Percentiles rank a stretch among this genome's conserved stretches.
Conservation (phyloP, 2,113 vertebrate species). For the Crotalus viridis region DNA sequence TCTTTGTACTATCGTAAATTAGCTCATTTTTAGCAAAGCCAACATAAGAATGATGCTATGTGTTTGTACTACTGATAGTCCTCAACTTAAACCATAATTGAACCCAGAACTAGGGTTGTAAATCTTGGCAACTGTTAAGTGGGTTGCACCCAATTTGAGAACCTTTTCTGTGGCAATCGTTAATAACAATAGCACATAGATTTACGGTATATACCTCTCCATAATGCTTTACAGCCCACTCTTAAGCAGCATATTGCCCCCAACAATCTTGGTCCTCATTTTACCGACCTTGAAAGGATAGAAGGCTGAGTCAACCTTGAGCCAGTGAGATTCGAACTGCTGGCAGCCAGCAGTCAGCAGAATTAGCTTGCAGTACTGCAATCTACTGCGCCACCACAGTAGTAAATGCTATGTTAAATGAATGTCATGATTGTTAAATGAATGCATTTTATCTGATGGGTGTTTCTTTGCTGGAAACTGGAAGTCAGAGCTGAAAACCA, state of each 20-base stretch:
- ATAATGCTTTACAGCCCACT: too few species aligned
- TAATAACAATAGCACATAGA: too few species aligned
- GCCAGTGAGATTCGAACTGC: too few species aligned
- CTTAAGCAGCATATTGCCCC: too few species aligned
- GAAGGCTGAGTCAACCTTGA: too few species aligned
- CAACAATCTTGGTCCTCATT: too few species aligned
- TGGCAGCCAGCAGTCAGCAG: too few species aligned
- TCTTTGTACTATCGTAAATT: not conserved
- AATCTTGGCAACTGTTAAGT: not conserved
- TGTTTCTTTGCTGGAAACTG: not conserved
- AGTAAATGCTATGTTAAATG: not conserved
- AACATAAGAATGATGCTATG: not conserved
- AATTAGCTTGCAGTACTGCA: too few species aligned
- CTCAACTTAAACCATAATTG: not conserved
- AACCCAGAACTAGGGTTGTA: not conserved
- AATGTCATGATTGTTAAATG: not conserved
- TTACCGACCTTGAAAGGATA: too few species aligned
- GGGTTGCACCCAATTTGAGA: not conserved
- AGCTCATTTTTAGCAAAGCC: not conserved
- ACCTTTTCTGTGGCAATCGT: not conserved
- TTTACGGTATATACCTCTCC: too few species aligned
- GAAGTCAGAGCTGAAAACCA: not conserved
- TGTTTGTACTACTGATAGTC: not conserved
- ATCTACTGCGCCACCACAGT: too few species aligned
- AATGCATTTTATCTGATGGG: not conserved